phyloP scores from a whole-genome alignment of 2,113 vertebrate species.

The Puntigrus tetrazona region DNA sequence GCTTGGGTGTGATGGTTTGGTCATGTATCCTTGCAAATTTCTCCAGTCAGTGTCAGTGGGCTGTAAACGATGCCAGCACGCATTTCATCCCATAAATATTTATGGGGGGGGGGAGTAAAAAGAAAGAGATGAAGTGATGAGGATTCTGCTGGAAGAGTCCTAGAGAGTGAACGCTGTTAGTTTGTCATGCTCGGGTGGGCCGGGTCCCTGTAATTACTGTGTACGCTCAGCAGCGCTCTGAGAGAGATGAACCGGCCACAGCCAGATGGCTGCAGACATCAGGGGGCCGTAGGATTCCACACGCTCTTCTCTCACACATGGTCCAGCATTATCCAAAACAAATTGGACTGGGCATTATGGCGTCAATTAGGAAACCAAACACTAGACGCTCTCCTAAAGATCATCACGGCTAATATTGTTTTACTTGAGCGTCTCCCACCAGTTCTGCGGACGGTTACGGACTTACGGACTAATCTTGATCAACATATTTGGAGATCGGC shows the following conservation, averaged over 20 bases:
- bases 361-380: conserved; percentile 49
- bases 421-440: neutral
- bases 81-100: conserved; percentile 51
- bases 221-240: conserved; percentile 43
- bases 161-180: conserved; percentile 41
- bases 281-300: conserved; percentile 40
- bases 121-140: neutral
- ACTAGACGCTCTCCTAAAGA: conserved; percentile 11
- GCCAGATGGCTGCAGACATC: conserved; percentile 58
- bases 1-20: neutral
- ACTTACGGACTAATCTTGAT: neutral
- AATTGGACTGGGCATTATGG: conserved; percentile 52
- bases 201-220: conserved; percentile 54
- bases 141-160: conserved; percentile 14
- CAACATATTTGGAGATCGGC: neutral
- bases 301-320: conserved; percentile 14
- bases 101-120: neutral
- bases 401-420: conserved; percentile 18
- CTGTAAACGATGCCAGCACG: conserved; percentile 46
- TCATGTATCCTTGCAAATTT: conserved; percentile 37
- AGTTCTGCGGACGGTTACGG: neutral
- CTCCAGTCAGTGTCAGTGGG: conserved; percentile 38
- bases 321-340: conserved; percentile 52
- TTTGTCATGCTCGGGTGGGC: conserved; percentile 48
- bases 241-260: conserved; percentile 50